Evolutionary conservation across 2,888 invertebrate species (phyloP), one percentile per base, ranked within the genome.

Genomic region (Spilarctia lutea): DNA sequence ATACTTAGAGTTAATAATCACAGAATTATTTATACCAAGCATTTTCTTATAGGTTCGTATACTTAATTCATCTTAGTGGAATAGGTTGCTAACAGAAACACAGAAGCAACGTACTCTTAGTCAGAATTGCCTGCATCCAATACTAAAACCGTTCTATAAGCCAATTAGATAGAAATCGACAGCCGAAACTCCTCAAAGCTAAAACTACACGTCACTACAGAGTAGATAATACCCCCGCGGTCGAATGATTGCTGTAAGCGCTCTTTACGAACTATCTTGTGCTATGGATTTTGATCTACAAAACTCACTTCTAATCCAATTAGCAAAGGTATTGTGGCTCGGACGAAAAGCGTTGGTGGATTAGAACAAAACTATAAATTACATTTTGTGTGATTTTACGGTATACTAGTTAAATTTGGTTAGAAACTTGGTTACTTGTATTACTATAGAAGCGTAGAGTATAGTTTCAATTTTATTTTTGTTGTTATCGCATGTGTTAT

Each of bases 261-360:
- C 83, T 80, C 83, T 84, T 81, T 77, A 71, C 68, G 60, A 84
- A 83, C 83, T 83, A 79, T 79, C 81, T 83, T 83, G 39, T 71
- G 77, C 78, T 71, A 73, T 80, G 81, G 85, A 78, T 85, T 85
- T 80, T 86, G 88, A 90, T 90, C 87, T 87, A 86, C 90, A 88
- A 89, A 89, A 90, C 87, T 89, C 89, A 88, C 84, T 88, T 80
- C 87, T 91, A 91, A 91, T 89, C 90, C 90, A 91, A 91, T 91
- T 91, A 91, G 85, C 80, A 81, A 79, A 75, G 79, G 84, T 81
- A 86, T 82, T 87, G 85, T 87, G 89, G 87, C 75, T 72, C 84
- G 82, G 84, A 83, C 82, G 81, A 85, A 81, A 81, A 84, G 80
- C 79, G 69, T 45, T 69, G 52, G 79, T 80, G 80, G 63, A 70